Percentiles rank a stretch among this genome's conserved stretches.
Evolutionary conservation across 1,140 invertebrate genomes (phyloP).

Genomic region (Pseudomyrmex sp.): DNA sequence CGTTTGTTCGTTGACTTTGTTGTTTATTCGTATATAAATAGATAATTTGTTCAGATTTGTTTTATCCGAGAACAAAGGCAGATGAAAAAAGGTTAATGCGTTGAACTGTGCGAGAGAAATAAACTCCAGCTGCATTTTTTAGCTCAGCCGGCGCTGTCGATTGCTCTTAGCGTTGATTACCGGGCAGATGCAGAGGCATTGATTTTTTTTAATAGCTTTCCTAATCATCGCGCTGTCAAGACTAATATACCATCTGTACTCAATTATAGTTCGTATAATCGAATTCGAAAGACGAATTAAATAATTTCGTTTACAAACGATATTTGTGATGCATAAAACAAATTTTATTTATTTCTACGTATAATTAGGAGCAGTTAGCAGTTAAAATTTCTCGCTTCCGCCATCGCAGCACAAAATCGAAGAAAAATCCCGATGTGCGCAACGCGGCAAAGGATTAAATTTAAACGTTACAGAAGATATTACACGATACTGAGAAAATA

Average conservation of each 20-base stretch:
- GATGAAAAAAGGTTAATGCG: too few species aligned
- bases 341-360: too few species aligned
- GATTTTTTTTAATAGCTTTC: slow-evolving; percentile 63
- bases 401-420: too few species aligned
- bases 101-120: background rate
- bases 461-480: background rate
- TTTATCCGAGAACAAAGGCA: background rate
- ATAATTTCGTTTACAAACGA: too few species aligned
- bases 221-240: slow-evolving; percentile 4
- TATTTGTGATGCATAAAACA: too few species aligned
- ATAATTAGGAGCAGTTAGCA: too few species aligned
- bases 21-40: background rate
- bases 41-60: slow-evolving; percentile 10
- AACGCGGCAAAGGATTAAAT: background rate
- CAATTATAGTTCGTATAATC: background rate
- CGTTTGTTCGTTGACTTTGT: too few species aligned
- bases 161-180: slow-evolving; percentile 66
- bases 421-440: too few species aligned
- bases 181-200: slow-evolving; percentile 67
- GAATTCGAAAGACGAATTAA: too few species aligned
- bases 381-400: too few species aligned
- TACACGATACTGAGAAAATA: background rate
- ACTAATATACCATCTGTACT: background rate
- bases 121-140: slow-evolving; percentile 65
- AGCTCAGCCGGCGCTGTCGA: slow-evolving; percentile 28